These are phyloP conservation scores for Tenthredo distinguenda DNA, from an alignment of 2,888 invertebrate genomes.

Conservation along the genomic window DNA sequence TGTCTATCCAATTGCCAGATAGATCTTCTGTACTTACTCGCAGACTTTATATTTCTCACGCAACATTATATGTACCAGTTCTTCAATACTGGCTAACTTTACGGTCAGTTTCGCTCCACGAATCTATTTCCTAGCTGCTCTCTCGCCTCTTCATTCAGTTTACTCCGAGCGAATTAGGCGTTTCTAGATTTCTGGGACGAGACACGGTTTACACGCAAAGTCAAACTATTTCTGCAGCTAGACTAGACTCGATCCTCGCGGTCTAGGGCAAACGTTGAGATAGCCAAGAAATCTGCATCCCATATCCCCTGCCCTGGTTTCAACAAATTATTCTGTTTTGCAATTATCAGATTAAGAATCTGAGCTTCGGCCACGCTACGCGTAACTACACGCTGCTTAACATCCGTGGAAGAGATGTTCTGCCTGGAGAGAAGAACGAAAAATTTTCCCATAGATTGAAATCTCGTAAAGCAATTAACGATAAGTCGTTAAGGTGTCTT, in stretches of 20 bases:
- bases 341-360: not conserved
- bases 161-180: constrained; percentile 24
- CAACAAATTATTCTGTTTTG: not conserved
- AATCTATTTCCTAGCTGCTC: constrained; percentile 40
- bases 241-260: constrained; percentile 27
- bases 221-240: constrained; percentile 49
- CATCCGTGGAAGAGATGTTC: not conserved
- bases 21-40: not conserved
- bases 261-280: constrained; percentile 45
- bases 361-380: not conserved
- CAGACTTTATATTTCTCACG: not conserved
- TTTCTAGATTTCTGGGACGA: constrained; percentile 50
- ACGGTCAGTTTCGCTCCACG: not conserved
- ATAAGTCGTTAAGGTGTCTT: constrained; percentile 25
- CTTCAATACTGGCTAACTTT: not conserved
- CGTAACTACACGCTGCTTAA: not conserved
- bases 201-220: constrained; percentile 34
- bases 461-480: constrained; percentile 4
- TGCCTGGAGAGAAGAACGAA: not conserved
- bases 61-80: not conserved
- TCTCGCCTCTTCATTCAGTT: constrained; percentile 30
- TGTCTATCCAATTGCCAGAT: not conserved
- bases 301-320: not conserved
- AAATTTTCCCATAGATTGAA: not conserved
- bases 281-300: constrained; percentile 26